These are phyloP conservation scores for Pollenia labialis DNA, from an alignment of 2,888 invertebrate genomes.

Conservation along the genomic window DNA sequence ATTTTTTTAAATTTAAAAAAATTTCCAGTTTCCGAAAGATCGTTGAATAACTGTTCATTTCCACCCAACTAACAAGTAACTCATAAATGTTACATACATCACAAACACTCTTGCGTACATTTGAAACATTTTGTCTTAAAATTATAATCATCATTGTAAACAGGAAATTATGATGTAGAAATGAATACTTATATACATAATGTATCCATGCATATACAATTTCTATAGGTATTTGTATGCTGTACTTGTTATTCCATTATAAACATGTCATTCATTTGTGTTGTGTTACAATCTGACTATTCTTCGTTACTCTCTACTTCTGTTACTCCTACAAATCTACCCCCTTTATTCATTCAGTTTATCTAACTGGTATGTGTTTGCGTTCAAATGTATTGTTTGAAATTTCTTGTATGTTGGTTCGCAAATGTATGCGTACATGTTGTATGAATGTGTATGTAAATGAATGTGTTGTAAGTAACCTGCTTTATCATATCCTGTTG, in stretches of 20 bases:
- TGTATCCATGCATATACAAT: not conserved
- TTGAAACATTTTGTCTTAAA: conserved; percentile 44
- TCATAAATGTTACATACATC: conserved; percentile 3
- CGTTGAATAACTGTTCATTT: too few relatives aligned
- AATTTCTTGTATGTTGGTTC: not conserved
- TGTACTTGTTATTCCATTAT: conserved; percentile 39
- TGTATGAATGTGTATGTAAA: not conserved
- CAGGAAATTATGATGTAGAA: conserved; percentile 42
- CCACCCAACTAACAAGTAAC: not conserved
- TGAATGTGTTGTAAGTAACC: conserved; percentile 49
- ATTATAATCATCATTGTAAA: conserved; percentile 27
- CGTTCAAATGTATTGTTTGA: conserved; percentile 36
- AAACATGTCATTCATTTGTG: conserved; percentile 54
- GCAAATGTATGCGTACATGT: conserved; percentile 1
- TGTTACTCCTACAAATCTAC: conserved; percentile 16
- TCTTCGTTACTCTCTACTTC: conserved; percentile 17
- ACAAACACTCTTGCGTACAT: not conserved
- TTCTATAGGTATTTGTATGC: not conserved
- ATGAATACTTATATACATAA: too few relatives aligned
- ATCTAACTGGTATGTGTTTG: conserved; percentile 20
- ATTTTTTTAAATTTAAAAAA: too few relatives aligned
- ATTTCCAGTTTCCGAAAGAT: too few relatives aligned
- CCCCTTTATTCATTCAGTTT: not conserved
- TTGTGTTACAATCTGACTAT: conserved; percentile 49
- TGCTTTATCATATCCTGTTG: conserved; percentile 69